These are phyloP conservation scores for Diarsia brunnea DNA, from an alignment of 2,888 invertebrate genomes.

Conservation along the genomic window DNA sequence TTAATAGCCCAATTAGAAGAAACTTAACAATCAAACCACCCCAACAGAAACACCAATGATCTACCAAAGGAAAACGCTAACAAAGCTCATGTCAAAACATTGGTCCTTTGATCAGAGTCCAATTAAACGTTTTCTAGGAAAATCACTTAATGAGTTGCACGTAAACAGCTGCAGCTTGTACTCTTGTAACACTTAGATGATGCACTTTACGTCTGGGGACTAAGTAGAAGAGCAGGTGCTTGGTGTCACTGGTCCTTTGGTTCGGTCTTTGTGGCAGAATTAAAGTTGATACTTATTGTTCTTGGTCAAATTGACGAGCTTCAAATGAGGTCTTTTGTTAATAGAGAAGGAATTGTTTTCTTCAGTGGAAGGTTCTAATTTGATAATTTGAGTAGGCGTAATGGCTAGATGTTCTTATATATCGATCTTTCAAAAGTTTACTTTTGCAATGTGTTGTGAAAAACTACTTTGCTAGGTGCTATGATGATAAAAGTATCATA, in stretches of 20 bases:
- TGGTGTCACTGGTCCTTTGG: slow-evolving; percentile 47
- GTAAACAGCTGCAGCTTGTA: slow-evolving; percentile 71
- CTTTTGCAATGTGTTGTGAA: background rate
- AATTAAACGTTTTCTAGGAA: slow-evolving; percentile 84
- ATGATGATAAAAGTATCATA: background rate
- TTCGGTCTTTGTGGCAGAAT: slow-evolving; percentile 26
- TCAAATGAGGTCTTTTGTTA: background rate
- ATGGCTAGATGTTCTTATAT: background rate
- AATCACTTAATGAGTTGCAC: slow-evolving; percentile 86
- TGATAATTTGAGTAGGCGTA: background rate
- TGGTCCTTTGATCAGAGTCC: slow-evolving; percentile 84
- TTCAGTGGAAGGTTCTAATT: background rate
- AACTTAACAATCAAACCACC: slow-evolving; percentile 20
- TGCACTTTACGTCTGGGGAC: slow-evolving; percentile 41
- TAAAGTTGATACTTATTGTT: slow-evolving; percentile 20
- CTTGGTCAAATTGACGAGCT: slow-evolving; percentile 1
- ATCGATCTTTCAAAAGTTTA: background rate
- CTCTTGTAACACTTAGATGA: slow-evolving; percentile 50
- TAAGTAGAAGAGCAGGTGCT: slow-evolving; percentile 61
- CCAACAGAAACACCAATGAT: slow-evolving; percentile 43
- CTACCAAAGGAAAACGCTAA: slow-evolving; percentile 48
- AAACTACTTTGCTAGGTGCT: background rate
- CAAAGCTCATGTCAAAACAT: slow-evolving; percentile 82
- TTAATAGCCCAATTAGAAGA: slow-evolving; percentile 42
- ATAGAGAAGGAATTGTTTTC: background rate